phyloP scores from a whole-genome alignment of 2,797 vertebrate genomes.

The Spheniscus humboldti region DNA sequence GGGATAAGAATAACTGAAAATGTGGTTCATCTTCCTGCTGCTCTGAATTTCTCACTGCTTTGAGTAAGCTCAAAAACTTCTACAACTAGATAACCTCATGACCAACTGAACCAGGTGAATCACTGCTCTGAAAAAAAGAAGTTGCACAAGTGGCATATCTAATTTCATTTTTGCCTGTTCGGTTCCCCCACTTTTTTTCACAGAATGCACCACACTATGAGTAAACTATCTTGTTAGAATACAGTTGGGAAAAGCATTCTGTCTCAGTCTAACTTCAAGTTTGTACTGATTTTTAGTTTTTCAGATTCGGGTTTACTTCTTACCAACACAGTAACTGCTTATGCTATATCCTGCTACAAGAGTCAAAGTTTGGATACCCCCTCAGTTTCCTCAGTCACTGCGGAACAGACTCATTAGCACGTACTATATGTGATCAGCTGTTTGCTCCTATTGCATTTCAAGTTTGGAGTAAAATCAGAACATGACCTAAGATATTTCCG shows the following conservation, averaged over 20 bases:
- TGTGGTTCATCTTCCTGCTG: neutral
- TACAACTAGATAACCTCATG: neutral
- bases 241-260: neutral
- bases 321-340: accelerated
- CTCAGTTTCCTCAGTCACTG: neutral
- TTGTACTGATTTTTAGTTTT: neutral
- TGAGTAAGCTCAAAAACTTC: constrained; percentile 1
- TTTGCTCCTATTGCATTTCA: constrained; percentile 43
- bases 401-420: neutral
- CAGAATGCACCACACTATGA: neutral
- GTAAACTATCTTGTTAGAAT: neutral
- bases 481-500: constrained; percentile 41
- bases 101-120: constrained; percentile 5
- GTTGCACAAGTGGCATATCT: neutral
- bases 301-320: neutral
- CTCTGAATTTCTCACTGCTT: neutral
- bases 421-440: neutral
- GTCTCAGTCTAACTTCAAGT: neutral
- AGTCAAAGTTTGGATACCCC: neutral
- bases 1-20: neutral
- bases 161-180: neutral
- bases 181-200: neutral
- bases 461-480: constrained; percentile 28
- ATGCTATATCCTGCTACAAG: neutral
- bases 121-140: neutral